A percentile compares a stretch with the other conserved stretches of the same genome.
These are phyloP conservation scores for Blastobasis lacticolella DNA, from an alignment of 2,888 invertebrate genomes.

Conservation along the genomic window DNA sequence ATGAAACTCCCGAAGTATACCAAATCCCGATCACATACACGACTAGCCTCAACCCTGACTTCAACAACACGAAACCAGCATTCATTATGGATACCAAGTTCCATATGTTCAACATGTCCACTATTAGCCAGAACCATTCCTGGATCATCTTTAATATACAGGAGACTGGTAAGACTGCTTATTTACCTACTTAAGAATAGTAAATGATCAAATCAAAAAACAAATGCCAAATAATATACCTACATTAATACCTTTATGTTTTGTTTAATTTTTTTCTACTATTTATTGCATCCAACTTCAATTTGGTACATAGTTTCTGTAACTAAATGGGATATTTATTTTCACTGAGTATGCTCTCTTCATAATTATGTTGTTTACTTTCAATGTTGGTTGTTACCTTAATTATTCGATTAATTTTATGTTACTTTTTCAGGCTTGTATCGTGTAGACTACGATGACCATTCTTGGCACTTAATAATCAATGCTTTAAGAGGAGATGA, in stretches of 20 bases:
- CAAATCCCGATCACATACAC: slow-evolving; percentile 61
- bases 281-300: too few species aligned
- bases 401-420: not conserved
- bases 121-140: slow-evolving; percentile 35
- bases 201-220: not conserved
- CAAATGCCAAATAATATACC: not conserved
- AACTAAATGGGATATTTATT: too few species aligned
- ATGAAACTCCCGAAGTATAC: slow-evolving; percentile 46
- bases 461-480: slow-evolving; percentile 67
- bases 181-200: not conserved
- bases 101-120: slow-evolving; percentile 28
- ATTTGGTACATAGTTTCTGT: too few species aligned
- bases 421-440: slow-evolving; percentile 67
- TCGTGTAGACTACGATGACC: slow-evolving; percentile 77
- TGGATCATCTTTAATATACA: slow-evolving; percentile 78
- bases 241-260: not conserved
- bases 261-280: not conserved
- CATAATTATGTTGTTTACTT: too few species aligned
- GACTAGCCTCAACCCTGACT: slow-evolving; percentile 32
- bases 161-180: slow-evolving; percentile 63
- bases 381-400: not conserved
- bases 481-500: slow-evolving; percentile 50
- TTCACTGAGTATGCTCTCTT: too few species aligned
- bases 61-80: slow-evolving; percentile 44
- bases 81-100: slow-evolving; percentile 44